Percentiles rank a stretch among this genome's conserved stretches.
Conservation (phyloP, 2,113 vertebrate species). For the Macrotus californicus region DNA sequence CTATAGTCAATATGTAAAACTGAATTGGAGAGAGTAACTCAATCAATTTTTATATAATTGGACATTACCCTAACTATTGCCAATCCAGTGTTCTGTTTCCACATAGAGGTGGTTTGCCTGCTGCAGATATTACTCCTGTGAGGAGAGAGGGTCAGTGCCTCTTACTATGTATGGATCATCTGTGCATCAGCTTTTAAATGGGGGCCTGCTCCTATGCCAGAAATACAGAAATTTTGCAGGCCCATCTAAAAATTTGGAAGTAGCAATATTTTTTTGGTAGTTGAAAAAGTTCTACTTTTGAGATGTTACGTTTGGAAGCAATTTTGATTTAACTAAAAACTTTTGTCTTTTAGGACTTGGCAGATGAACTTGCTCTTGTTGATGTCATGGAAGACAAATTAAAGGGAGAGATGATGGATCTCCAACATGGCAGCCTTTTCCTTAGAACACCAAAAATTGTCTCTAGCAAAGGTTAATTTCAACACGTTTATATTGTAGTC, state of each 20-base stretch:
- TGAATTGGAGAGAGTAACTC: not conserved
- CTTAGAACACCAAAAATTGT: constrained; percentile 96
- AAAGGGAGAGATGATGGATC: constrained; percentile 96
- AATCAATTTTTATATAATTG: not conserved
- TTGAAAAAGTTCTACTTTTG: not conserved
- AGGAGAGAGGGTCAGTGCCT: not conserved
- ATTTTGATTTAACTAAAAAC: not conserved
- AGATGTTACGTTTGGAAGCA: not conserved
- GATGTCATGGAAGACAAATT: constrained; percentile 98
- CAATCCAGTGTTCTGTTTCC: not conserved
- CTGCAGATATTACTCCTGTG: not conserved
- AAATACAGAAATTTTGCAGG: not conserved
- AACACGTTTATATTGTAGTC: not conserved
- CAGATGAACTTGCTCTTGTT: constrained; percentile 95
- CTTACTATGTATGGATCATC: not conserved
- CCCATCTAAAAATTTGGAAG: not conserved
- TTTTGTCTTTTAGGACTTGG: constrained; percentile 86
- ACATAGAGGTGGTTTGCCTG: not conserved
- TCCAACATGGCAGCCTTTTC: constrained; percentile 98
- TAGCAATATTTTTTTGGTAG: not conserved
- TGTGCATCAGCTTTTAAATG: not conserved
- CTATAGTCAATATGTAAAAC: not conserved
- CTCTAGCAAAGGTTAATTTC: constrained; percentile 91
- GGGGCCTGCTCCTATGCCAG: not conserved
- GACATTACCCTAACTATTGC: not conserved